Base-by-base conservation (phyloP, 2,888 invertebrate genomes). In the Plebejus melissa region DNA sequence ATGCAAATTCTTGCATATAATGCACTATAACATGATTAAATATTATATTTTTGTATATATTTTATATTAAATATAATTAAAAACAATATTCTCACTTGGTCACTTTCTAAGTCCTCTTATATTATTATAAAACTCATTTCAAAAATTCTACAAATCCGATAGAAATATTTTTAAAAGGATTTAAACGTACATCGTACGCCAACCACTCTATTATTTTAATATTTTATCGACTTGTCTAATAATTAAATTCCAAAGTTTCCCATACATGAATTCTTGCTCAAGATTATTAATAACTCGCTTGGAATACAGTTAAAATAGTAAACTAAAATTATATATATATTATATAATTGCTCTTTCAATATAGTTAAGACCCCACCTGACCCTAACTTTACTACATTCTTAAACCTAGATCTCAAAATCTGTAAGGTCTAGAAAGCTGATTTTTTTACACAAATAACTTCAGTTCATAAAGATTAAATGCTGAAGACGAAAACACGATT, bases 251-350 rank as follows among this genome's bases (percentile, higher is more conserved):
- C 41, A 71, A 46, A 28, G 22, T 41, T 71, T 46, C 22, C 41
- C 72, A 22, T 46, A 46, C 2, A n/a, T 46, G 13, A 22, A 28
- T 46, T 46, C 22, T 22, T 46, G 41, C 28, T 54, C 16, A 22
- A 46, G 54, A 50, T 41, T 41, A 38, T 76, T 78, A 54, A 77
- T 78, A 79, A 81, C 80, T 79, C 78, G 80, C 79, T 77, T 77
- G 70, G 77, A 77, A 76, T 54, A 16, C 69, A 71, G 74, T 58
- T 22, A 22, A 78, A 70, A 70, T 70, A 77, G 78, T 80, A 81
- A 80, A 81, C 80, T 81, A 81, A 81, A 79, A 80, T 78, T 78
- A 82, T 80, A 81, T 83, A 83, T 80, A 82, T 82, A 82, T 79
- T 79, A 83, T 80, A 82, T 82, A 82, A 79, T 79, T 80, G 80